Percentiles rank a stretch among this genome's conserved stretches.
These are phyloP conservation scores for Epinephelus awoara DNA, from an alignment of 2,797 vertebrate genomes.

Conservation along the genomic window DNA sequence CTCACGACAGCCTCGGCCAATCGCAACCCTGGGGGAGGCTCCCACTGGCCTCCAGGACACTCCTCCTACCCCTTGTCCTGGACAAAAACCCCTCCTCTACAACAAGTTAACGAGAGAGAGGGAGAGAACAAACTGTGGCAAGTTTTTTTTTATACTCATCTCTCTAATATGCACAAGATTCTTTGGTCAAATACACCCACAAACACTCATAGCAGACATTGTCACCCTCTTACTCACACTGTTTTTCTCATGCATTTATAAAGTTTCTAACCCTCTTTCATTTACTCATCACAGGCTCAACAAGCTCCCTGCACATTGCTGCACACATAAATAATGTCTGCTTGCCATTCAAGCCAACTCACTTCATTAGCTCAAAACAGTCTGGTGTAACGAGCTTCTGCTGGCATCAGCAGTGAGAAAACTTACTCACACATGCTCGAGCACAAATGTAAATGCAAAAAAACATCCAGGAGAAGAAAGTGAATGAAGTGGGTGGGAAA, in stretches of 20 bases:
- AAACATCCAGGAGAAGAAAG: background rate
- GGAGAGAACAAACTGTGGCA: slow-evolving; percentile 40
- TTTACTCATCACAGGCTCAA: slow-evolving; percentile 29
- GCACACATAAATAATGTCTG: slow-evolving; percentile 31
- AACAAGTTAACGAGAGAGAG: slow-evolving; percentile 55
- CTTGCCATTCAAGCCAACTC: slow-evolving; percentile 45
- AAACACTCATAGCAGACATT: slow-evolving; percentile 17
- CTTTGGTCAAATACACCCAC: slow-evolving; percentile 26
- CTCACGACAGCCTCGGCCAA: slow-evolving; percentile 79
- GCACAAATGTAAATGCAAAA: slow-evolving; percentile 30
- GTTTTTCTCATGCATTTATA: slow-evolving; percentile 14
- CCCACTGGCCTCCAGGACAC: slow-evolving; percentile 64
- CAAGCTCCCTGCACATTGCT: slow-evolving; percentile 15
- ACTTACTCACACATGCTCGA: slow-evolving; percentile 10
- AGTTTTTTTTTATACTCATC: slow-evolving; percentile 43
- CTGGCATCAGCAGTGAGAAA: slow-evolving; percentile 40
- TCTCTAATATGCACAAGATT: slow-evolving; percentile 26
- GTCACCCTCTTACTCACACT: slow-evolving; percentile 23
- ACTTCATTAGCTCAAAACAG: slow-evolving; percentile 58
- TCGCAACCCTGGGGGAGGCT: slow-evolving; percentile 75
- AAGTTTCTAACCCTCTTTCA: background rate
- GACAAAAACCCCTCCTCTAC: slow-evolving; percentile 72
- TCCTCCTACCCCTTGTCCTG: slow-evolving; percentile 75
- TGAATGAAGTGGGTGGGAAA: slow-evolving; percentile 37
- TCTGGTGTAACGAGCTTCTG: slow-evolving; percentile 15